These are phyloP conservation scores for Calonectris borealis DNA, from an alignment of 2,113 vertebrate genomes.

Conservation along the genomic window DNA sequence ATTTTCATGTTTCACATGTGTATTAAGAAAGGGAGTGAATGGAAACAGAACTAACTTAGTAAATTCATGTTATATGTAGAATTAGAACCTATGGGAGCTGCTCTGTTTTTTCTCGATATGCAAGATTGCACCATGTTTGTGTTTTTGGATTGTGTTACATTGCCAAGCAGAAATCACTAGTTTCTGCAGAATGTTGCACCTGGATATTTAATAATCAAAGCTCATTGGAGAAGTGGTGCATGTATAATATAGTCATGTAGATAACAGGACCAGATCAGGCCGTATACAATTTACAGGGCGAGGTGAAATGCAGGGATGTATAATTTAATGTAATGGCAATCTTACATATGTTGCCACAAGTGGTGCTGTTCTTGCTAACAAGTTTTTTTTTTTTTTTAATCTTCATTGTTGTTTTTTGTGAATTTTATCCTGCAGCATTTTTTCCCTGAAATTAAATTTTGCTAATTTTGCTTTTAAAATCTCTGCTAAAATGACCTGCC, in stretches of 20 bases:
- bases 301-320: not conserved
- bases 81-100: not conserved
- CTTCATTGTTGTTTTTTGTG: not conserved
- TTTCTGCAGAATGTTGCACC: not conserved
- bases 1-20: not conserved
- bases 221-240: not conserved
- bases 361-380: not conserved
- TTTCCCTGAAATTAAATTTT: not conserved
- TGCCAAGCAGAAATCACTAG: not conserved
- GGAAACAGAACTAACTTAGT: not conserved
- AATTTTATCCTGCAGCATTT: not conserved
- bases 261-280: not conserved
- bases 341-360: not conserved
- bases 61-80: not conserved
- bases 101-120: not conserved
- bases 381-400: not conserved
- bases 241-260: not conserved
- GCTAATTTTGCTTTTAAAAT: not conserved
- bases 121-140: not conserved
- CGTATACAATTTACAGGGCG: not conserved
- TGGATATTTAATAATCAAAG: not conserved
- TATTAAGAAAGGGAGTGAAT: not conserved
- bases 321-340: not conserved
- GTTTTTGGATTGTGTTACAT: not conserved
- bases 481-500: not conserved